Percentiles rank a stretch among this genome's conserved stretches.
These are phyloP conservation scores for Ptilorrhoa leucosticta DNA, from an alignment of 2,113 vertebrate genomes.

Conservation along the genomic window DNA sequence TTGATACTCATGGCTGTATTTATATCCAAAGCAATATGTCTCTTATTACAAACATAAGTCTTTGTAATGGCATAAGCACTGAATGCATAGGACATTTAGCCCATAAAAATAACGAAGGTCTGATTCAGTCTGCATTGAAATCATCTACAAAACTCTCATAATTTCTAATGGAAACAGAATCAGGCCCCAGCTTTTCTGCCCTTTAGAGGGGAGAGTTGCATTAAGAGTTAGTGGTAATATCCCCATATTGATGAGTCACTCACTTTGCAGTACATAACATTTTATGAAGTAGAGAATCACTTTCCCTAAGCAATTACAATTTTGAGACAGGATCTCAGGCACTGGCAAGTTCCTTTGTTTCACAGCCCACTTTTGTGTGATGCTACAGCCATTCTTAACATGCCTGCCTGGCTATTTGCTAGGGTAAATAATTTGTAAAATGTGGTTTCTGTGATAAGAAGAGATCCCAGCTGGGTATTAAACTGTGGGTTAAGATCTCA, in stretches of 20 bases:
- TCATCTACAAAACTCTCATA: slow-evolving; percentile 19
- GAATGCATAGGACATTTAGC: slow-evolving; percentile 55
- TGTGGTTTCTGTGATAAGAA: slow-evolving; percentile 39
- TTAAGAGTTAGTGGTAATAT: slow-evolving; percentile 60
- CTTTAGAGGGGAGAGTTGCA: slow-evolving; percentile 12
- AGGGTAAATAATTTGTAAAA: slow-evolving; percentile 51
- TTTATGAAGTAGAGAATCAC: slow-evolving; percentile 74
- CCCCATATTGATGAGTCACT: slow-evolving; percentile 67
- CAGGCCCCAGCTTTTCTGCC: slow-evolving; percentile 22
- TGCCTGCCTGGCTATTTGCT: slow-evolving; percentile 53
- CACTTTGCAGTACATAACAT: slow-evolving; percentile 67
- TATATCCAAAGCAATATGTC: slow-evolving; percentile 57
- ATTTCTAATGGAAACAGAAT: slow-evolving; percentile 46
- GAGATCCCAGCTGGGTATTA: slow-evolving; percentile 1
- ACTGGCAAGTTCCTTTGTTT: slow-evolving; percentile 44
- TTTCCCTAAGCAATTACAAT: slow-evolving; percentile 76
- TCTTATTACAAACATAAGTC: slow-evolving; percentile 66
- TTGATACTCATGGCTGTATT: not conserved
- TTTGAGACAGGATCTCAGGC: slow-evolving; percentile 63
- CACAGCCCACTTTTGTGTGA: slow-evolving; percentile 17
- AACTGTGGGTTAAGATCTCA: not conserved
- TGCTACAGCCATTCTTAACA: not conserved
- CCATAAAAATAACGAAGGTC: slow-evolving; percentile 59
- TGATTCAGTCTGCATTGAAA: slow-evolving; percentile 38
- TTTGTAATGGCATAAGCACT: slow-evolving; percentile 32